These are phyloP conservation scores for Cotesia chilonis DNA, from an alignment of 1,140 invertebrate species.

Conservation along the genomic window DNA sequence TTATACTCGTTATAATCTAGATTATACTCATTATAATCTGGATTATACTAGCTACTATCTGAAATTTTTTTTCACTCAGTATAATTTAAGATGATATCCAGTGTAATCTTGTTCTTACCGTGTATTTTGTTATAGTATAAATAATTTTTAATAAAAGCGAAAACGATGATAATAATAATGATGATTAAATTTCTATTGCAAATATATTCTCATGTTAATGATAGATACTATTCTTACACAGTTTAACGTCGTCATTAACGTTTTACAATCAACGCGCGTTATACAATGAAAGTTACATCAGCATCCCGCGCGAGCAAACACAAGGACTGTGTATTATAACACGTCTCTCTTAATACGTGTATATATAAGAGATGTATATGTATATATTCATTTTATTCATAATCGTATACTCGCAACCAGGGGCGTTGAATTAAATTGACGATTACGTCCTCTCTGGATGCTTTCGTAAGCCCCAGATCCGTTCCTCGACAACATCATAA, in stretches of 20 bases:
- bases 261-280: conserved; percentile 50
- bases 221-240: not conserved
- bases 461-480: conserved; percentile 36
- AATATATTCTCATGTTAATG: not conserved
- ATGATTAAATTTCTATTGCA: not conserved
- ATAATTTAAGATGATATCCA: no score
- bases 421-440: conserved; percentile 52
- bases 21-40: no score
- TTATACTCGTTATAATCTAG: no score
- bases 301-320: conserved; percentile 46
- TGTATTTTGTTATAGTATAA: no score
- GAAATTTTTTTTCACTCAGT: no score
- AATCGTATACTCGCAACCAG: conserved; percentile 44
- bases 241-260: conserved; percentile 46
- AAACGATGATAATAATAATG: no score
- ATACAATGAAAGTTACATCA: conserved; percentile 52
- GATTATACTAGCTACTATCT: no score
- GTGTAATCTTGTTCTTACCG: no score
- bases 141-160: no score
- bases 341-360: not conserved
- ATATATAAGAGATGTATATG: not conserved
- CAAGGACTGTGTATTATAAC: conserved; percentile 43
- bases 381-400: conserved; percentile 45
- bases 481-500: conserved; percentile 31
- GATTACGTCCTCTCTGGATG: conserved; percentile 39